phyloP scores from a whole-genome alignment of 2,888 invertebrate species.

The Nymphalis urticae region DNA sequence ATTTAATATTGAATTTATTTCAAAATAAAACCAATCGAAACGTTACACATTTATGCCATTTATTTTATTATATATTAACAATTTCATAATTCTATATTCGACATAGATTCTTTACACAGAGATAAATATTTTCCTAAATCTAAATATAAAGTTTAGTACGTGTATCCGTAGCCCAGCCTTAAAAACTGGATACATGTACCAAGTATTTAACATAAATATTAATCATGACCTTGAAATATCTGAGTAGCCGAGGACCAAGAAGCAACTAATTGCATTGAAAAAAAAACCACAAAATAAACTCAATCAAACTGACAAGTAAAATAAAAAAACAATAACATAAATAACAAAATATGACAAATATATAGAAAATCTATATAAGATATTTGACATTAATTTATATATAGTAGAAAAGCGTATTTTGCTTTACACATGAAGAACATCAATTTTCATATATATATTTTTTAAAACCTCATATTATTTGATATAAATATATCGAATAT shows the following conservation, averaged over 20 bases:
- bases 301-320: too few species aligned
- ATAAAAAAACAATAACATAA: too few species aligned
- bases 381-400: background rate
- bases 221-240: too few species aligned
- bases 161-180: conserved; percentile 35
- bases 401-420: conserved; percentile 33
- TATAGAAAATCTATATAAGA: background rate
- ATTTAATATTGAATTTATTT: conserved; percentile 30
- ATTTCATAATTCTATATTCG: conserved; percentile 41
- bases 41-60: conserved; percentile 48
- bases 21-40: conserved; percentile 26
- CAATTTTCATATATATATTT: conserved; percentile 26
- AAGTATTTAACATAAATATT: background rate
- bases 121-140: conserved; percentile 5
- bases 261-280: too few species aligned
- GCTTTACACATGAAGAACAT: conserved; percentile 30
- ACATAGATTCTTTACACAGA: conserved; percentile 30
- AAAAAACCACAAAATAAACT: too few species aligned
- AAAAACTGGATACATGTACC: conserved; percentile 17
- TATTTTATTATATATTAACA: conserved; percentile 49
- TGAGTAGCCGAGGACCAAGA: too few species aligned
- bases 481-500: background rate
- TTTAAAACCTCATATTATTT: conserved; percentile 18
- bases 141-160: conserved; percentile 13
- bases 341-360: background rate